Conservation (phyloP, 2,797 vertebrate species). For the Myiotriccus ornatus region DNA sequence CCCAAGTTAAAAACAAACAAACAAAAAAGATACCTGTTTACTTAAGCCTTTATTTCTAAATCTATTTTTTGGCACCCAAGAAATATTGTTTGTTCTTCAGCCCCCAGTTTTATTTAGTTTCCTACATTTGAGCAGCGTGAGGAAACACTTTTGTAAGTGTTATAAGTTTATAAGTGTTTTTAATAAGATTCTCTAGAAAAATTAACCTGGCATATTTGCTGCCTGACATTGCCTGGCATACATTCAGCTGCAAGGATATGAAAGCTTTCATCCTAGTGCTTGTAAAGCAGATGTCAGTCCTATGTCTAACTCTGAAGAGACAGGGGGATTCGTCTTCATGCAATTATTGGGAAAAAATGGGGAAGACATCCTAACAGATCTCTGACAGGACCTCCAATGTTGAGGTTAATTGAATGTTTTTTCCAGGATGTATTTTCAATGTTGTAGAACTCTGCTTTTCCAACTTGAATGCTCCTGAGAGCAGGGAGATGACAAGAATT, state of each 20-base stretch:
- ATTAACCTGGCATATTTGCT: background rate
- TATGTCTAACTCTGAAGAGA: background rate
- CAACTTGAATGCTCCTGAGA: constrained; percentile 5
- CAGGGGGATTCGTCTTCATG: background rate
- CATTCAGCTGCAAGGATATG: background rate
- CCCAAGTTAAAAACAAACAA: background rate
- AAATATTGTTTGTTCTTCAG: background rate
- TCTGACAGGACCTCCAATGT: constrained; percentile 15
- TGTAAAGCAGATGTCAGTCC: background rate
- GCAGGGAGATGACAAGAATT: background rate
- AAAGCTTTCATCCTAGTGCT: background rate
- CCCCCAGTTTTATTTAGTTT: background rate
- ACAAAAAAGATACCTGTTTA: background rate
- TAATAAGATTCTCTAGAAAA: background rate
- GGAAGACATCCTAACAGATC: background rate
- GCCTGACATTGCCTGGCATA: background rate
- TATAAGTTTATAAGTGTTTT: background rate
- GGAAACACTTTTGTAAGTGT: background rate
- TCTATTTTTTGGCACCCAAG: background rate
- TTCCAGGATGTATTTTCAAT: background rate
- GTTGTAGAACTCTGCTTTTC: constrained; percentile 16
- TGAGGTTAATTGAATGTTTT: background rate
- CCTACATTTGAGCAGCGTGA: background rate
- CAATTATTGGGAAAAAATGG: background rate
- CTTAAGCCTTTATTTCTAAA: background rate